Evolutionary conservation across 92 coral and sea anemone genomes (phyloP).

Genomic region (Zoanthus solanderi): DNA sequence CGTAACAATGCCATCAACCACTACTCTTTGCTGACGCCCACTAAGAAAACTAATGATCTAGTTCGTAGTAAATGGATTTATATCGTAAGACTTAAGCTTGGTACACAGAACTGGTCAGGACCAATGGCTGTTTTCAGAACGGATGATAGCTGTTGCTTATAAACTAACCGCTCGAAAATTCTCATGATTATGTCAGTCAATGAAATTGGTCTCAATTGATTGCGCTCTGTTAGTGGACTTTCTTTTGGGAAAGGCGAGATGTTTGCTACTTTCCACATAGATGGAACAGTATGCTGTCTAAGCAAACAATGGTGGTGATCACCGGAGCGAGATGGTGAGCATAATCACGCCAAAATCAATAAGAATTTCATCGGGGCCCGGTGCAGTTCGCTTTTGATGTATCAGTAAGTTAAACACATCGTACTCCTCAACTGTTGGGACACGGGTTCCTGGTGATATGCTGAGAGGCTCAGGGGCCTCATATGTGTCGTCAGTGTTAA

Average conservation of each 20-base stretch:
- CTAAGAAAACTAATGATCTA: neutral
- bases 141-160: neutral
- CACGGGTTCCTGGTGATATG: conserved; percentile 10
- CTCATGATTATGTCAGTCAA: too few species aligned
- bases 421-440: conserved; percentile 4
- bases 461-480: too few species aligned
- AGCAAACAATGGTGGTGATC: neutral
- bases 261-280: neutral
- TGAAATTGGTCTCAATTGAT: too few species aligned
- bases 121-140: neutral
- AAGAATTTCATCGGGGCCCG: neutral
- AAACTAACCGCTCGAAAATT: too few species aligned
- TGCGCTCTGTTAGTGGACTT: too few species aligned
- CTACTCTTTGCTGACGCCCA: neutral
- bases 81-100: neutral
- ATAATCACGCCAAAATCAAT: too few species aligned
- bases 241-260: too few species aligned
- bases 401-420: neutral
- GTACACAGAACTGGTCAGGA: neutral
- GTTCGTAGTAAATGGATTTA: too few species aligned
- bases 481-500: neutral
- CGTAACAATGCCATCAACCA: neutral
- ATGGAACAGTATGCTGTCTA: too few species aligned
- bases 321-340: neutral
- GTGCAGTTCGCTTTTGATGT: neutral